Evolutionary conservation across 1,140 invertebrate genomes (phyloP), one percentile per base, ranked within the genome.

Genomic region (Sitodiplosis mosellana): DNA sequence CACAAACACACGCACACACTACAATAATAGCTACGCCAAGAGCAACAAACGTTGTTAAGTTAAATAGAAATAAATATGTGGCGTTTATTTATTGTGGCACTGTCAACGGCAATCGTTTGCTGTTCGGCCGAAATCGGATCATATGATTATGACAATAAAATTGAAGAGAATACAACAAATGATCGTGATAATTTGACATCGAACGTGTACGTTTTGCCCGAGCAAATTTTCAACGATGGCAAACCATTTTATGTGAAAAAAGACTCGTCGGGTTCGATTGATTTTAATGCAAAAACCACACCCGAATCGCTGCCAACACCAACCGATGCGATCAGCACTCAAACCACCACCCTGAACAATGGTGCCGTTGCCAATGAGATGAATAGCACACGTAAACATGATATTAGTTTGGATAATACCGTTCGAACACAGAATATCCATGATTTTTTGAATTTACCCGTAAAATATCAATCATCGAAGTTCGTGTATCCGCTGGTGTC

Each of bases 161-260:
- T 27, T 27, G 27, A 27, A 27, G 27, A 27, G 27, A 27, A 27
- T 27, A 10, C 27, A 27, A 10, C 27, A 27, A 27, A 27, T 27
- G 27, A 27, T 27, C 27, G 27, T 27, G 27, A 27, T 10, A 27
- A 27, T 27, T 27, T 27, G 10, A 27, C 27, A 34, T 57, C 61
- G 2, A 57, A 51, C 14, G 59, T 57, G 33, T 64, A 64, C 20
- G 55, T 64, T 10, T 45, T 62, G 11, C 61, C 62, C 17, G 62
- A 64, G 55, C 62, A 64, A 52, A 64, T 64, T 20, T 77, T 80
- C 54, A 79, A 81, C 53, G 72, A 77, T 46, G 79, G 79, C 19
- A 77, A 77, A 51, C 77, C 79, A 0, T 81, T 81, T 55, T 78
- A 77, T 42, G 57, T 78, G 1, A 75, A 78, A 36, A 78, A 78